Evolutionary conservation across 2,797 vertebrate species (phyloP).

Genomic region (Scolopax bukidnonensis): DNA sequence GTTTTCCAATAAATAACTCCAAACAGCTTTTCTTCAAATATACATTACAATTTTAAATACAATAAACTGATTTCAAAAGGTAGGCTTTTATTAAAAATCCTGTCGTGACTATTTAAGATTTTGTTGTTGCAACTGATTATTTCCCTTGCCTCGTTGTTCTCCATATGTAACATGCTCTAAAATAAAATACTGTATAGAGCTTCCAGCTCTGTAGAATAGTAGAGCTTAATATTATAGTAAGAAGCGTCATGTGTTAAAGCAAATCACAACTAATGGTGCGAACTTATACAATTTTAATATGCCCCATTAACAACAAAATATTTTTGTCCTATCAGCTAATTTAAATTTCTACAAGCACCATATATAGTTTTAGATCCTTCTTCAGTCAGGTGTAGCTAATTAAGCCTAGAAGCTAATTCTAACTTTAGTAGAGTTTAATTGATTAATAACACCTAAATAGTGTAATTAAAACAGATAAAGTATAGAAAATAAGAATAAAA

Average conservation of each 20-base stretch:
- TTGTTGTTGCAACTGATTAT: constrained; percentile 55
- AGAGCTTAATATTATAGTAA: neutral
- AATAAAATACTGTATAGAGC: constrained; percentile 45
- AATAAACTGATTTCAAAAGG: constrained; percentile 22
- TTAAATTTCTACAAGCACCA: neutral
- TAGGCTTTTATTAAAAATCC: constrained; percentile 32
- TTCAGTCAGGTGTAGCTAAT: neutral
- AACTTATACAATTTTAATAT: neutral
- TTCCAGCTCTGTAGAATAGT: neutral
- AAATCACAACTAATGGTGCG: neutral
- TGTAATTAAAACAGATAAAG: neutral
- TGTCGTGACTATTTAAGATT: constrained; percentile 50
- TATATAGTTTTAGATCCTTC: neutral
- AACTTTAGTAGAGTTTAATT: neutral
- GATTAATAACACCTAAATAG: neutral
- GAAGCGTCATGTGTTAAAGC: neutral
- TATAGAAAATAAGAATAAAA: neutral
- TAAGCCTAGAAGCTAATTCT: neutral
- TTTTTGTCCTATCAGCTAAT: neutral
- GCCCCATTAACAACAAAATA: neutral
- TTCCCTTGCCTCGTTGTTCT: neutral
- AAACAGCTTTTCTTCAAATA: constrained; percentile 42
- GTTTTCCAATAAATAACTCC: constrained; percentile 27
- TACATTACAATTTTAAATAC: constrained; percentile 24
- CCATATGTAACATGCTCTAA: neutral